Base-by-base conservation (phyloP, 2,797 vertebrate genomes). In the Aeoliscus strigatus region DNA sequence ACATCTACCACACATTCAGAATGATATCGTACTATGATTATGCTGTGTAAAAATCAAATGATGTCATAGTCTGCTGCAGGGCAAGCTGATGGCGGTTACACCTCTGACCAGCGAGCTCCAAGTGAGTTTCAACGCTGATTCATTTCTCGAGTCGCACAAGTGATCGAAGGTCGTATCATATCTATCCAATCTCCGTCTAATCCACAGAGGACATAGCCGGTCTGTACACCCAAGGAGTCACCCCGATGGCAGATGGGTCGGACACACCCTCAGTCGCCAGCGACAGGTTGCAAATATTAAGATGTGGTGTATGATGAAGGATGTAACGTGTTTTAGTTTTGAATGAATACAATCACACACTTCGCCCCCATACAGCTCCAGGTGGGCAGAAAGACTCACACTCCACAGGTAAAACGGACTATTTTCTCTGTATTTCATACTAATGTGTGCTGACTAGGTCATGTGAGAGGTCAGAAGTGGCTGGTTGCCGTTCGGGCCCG, bases 321-420 rank as follows among this genome's bases (percentile, higher is more conserved):
- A 17, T 34, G 7, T 31, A 3, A 6, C 10, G 4, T 2, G 34
- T n/a, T 39, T 25, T 26, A 2, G 12, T 34, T 23, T 39, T 10
- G 21, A 29, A 10, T 12, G 9, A 46, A 38, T 18, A 24, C 24
- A 3, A 0, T 39, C 23, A 15, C 23, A 25, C 5, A 33, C 7
- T 26, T 2, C 10, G 2, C 21, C 31, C 51, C 55, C n/a, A 10
- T 62, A 8, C 49, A 80, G 73, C 67, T 86, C 77, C 15, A 72
- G n/a, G 18, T 94, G 92, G 93, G 51, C 62, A 14, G 77, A 53
- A 39, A 89, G 77, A 67, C 61, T 85, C 18, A 54, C 75, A 1
- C 61, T 88, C 25, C 65, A 84, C 81, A 93, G 92, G 94, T 97
- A 86, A 79, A 25, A 10, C n/a, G n/a, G n/a, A n/a, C 18, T 21